Evolutionary conservation across 2,113 vertebrate genomes (phyloP).

Genomic region (Natator depressus): DNA sequence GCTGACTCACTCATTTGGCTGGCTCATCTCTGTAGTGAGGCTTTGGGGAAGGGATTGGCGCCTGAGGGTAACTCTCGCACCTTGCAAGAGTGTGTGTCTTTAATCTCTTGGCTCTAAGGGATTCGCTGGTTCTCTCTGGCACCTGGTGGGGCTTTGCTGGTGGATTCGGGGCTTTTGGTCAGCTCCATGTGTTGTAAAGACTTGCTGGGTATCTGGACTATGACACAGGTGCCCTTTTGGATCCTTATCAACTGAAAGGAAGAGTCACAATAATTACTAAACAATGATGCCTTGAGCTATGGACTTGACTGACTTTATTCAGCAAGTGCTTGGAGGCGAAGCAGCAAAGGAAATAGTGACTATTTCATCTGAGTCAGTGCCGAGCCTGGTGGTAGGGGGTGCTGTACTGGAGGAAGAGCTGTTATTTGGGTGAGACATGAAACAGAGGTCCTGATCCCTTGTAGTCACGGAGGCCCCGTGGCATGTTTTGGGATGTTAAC

Average conservation of each 20-base stretch:
- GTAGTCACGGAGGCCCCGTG: background rate
- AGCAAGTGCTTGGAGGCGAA: background rate
- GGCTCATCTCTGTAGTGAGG: background rate
- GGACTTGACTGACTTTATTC: background rate
- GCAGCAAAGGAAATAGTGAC: background rate
- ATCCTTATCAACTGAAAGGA: background rate
- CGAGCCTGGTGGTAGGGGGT: background rate
- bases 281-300: background rate
- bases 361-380: background rate
- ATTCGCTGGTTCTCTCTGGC: background rate
- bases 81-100: background rate
- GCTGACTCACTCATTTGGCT: no score
- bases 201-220: background rate
- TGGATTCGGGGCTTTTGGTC: background rate
- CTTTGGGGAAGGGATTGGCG: background rate
- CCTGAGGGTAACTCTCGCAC: background rate
- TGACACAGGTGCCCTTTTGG: background rate
- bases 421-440: background rate
- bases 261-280: constrained; percentile 2
- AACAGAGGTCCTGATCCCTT: background rate
- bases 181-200: background rate
- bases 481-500: background rate
- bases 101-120: background rate
- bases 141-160: background rate
- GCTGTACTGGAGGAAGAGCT: fast-evolving